Percentiles rank a stretch among this genome's conserved stretches.
Conservation (phyloP, 2,888 invertebrate species). For the Andricus curvator region DNA sequence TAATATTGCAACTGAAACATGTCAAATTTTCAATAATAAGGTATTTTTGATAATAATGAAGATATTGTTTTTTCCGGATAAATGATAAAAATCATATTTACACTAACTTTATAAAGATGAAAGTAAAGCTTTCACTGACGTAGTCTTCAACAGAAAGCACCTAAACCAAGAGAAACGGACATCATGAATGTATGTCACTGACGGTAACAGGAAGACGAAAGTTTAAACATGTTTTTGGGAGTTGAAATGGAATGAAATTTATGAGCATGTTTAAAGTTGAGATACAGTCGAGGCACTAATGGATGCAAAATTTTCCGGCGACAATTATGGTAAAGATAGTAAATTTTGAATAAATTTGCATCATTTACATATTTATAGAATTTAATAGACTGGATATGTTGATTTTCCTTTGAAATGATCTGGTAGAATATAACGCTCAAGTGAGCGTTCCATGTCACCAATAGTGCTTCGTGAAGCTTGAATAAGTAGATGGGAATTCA, state of each 20-base stretch:
- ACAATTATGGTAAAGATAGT: neutral
- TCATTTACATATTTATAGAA: neutral
- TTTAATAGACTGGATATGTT: neutral
- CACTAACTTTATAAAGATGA: neutral
- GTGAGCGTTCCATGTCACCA: neutral
- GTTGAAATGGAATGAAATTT: constrained; percentile 19
- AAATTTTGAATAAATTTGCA: neutral
- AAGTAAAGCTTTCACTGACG: neutral
- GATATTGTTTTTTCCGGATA: too few relatives aligned
- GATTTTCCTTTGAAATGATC: neutral
- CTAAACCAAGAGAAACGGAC: neutral
- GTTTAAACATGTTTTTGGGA: constrained; percentile 21
- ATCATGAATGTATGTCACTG: constrained; percentile 34
- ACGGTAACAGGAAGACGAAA: neutral
- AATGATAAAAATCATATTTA: too few relatives aligned
- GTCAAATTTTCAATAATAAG: too few relatives aligned
- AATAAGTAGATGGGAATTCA: constrained; percentile 54
- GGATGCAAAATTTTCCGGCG: too few relatives aligned
- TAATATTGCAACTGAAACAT: too few relatives aligned
- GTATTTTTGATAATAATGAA: too few relatives aligned
- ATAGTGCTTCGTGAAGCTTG: constrained; percentile 17
- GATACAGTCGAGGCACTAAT: neutral
- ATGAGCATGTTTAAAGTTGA: neutral
- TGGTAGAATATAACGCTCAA: neutral
- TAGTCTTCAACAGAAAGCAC: neutral